Evolutionary conservation across 2,888 invertebrate species (phyloP).

Genomic region (Nycteola revayana): DNA sequence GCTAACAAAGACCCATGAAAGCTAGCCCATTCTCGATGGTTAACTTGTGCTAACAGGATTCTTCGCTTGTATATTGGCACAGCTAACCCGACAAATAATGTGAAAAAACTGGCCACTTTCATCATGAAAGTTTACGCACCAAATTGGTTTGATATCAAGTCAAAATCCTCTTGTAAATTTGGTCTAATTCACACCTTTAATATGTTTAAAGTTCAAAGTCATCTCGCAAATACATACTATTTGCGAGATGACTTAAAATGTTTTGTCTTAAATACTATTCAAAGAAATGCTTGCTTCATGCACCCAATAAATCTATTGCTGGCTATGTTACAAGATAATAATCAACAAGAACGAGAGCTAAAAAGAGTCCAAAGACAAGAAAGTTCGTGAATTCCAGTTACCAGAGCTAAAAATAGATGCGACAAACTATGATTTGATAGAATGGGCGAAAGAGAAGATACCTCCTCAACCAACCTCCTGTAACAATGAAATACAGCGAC

Average conservation of each 20-base stretch:
- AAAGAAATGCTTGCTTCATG: neutral
- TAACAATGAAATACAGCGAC: too few species aligned
- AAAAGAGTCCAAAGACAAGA: too few species aligned
- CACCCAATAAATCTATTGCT: constrained; percentile 2
- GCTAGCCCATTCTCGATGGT: constrained; percentile 1
- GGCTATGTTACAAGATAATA: neutral
- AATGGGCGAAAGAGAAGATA: neutral
- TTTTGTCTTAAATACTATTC: neutral
- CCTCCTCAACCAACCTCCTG: neutral
- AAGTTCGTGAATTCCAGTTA: neutral
- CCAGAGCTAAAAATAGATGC: neutral
- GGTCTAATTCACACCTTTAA: constrained; percentile 16
- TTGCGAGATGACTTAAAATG: constrained; percentile 16
- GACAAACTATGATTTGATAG: neutral
- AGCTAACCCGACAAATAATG: constrained; percentile 14
- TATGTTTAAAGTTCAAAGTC: too few species aligned
- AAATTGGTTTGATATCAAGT: constrained; percentile 30
- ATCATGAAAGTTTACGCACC: constrained; percentile 32
- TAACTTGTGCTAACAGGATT: constrained; percentile 1
- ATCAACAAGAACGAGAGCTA: too few species aligned
- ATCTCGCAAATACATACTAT: too few species aligned
- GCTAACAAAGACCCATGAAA: constrained; percentile 1
- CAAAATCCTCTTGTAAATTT: constrained; percentile 28
- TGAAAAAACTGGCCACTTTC: constrained; percentile 18
- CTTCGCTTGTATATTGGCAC: constrained; percentile 11